Base-by-base conservation (phyloP, 2,113 vertebrate species). In the Callopanchax toddi region DNA sequence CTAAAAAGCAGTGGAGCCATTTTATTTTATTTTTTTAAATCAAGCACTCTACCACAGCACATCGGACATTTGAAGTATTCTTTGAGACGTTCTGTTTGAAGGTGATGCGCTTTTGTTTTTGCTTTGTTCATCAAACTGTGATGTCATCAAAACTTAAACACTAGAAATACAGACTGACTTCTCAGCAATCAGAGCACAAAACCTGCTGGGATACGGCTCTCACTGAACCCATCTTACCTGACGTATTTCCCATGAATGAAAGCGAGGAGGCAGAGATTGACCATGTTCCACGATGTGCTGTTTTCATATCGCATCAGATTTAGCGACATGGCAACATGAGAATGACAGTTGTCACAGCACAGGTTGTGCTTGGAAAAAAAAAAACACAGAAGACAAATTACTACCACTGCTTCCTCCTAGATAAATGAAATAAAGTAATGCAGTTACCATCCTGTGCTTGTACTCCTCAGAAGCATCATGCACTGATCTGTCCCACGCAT, bases 291-390 rank as follows among this genome's bases (percentile, higher is more conserved):
- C 1, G 91, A 95, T 60, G 92, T 95, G 89, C 94, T 96, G 89
- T 98, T 96, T 65, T 95, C 95, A 0, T 99, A 99, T 3, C 86
- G 92, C 97, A 99, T 99, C 85, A 99, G 82, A 75, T 99, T 99
- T 88, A 99, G 93, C 36, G 97, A 96, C 94, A 99, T 90, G 18
- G 97, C 97, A 11, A 99, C 97, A 0, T 99, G 97, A 0, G 97
- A 99, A 87, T 99, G 97, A 89, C 97, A 99, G 87, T 99, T 99
- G 86, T 99, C 97, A 71, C 97, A 99, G 90, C 97, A 99, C 43
- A 99, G 94, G 86, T 96, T 99, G 91, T 99, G 97, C 97, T 99
- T 68, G 10, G 82, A 13, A 67, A 39, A 1, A 49, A 45, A 0
- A 60, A 36, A 20, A n/a, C 10, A 32, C 29, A 3, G 21, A 11